Evolutionary conservation across 2,113 vertebrate genomes (phyloP).

Genomic region (Myrmecobius fasciatus): DNA sequence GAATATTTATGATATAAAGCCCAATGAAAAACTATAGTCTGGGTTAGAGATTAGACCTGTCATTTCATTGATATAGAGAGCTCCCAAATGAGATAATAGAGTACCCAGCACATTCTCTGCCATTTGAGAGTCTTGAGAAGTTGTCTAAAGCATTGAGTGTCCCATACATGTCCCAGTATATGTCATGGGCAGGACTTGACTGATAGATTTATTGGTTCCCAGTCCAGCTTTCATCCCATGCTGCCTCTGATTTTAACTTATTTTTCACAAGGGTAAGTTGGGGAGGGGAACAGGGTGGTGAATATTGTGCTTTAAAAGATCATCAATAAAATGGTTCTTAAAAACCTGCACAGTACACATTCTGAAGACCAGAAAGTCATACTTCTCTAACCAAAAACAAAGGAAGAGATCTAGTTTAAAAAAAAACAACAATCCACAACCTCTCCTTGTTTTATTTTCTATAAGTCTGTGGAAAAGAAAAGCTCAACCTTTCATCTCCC

Average conservation of each 20-base stretch:
- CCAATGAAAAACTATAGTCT: not conserved
- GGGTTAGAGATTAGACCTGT: not conserved
- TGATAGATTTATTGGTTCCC: not conserved
- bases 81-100: not conserved
- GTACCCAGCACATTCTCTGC: not conserved
- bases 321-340: not conserved
- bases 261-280: not conserved
- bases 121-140: not conserved
- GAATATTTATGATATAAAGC: not conserved
- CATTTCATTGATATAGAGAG: not conserved
- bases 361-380: not conserved
- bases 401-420: not conserved
- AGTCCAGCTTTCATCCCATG: not conserved
- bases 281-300: not conserved
- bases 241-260: not conserved
- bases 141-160: not conserved
- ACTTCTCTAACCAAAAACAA: not conserved
- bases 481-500: not conserved
- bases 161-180: not conserved
- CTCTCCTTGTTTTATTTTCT: not conserved
- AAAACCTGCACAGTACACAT: not conserved
- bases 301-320: not conserved
- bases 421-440: not conserved
- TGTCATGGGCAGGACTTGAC: not conserved
- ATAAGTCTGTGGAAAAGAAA: constrained; percentile 13